Conservation (phyloP, 2,888 invertebrate species). For the Pseudanteris insignis region DNA sequence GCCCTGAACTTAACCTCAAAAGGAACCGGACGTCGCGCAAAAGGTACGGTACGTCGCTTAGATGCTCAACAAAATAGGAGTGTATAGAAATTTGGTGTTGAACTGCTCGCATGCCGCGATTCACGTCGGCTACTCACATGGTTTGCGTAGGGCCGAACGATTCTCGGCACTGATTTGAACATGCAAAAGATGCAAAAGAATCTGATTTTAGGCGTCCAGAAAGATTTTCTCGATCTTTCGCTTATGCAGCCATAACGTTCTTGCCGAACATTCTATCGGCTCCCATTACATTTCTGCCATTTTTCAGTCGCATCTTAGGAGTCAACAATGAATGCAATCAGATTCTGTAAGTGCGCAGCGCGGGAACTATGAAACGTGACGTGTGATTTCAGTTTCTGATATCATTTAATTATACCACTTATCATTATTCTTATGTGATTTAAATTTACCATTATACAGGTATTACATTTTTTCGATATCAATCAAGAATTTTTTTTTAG, state of each 20-base stretch:
- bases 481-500: too few species aligned
- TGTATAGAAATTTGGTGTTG: constrained; percentile 1
- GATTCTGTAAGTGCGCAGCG: constrained; percentile 12
- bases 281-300: constrained; percentile 25
- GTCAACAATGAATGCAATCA: constrained; percentile 18
- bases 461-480: too few species aligned
- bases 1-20: not conserved
- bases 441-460: too few species aligned
- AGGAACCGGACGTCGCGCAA: not conserved
- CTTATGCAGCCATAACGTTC: constrained; percentile 9
- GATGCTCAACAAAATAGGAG: too few species aligned
- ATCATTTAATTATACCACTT: too few species aligned
- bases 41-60: too few species aligned
- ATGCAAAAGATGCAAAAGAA: too few species aligned
- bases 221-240: not conserved
- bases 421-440: too few species aligned
- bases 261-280: constrained; percentile 16
- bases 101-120: constrained; percentile 2
- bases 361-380: constrained; percentile 13
- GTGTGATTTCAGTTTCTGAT: not conserved
- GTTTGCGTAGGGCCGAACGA: constrained; percentile 1
- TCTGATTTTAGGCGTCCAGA: too few species aligned
- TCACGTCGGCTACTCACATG: not conserved
- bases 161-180: too few species aligned
- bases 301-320: constrained; percentile 19